Conservation (phyloP, 2,888 invertebrate genomes). For the Rotaria macrura region DNA sequence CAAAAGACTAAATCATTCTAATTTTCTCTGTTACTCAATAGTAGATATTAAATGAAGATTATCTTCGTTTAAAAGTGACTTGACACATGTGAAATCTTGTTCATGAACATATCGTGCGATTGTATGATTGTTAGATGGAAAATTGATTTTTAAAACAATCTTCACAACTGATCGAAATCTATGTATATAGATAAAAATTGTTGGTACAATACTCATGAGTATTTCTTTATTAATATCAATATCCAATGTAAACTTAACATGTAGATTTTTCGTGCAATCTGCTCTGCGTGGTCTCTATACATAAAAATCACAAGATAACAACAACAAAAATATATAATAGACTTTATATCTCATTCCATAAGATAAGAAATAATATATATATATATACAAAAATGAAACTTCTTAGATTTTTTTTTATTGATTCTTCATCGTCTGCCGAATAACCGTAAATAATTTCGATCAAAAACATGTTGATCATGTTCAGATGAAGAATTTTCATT, state of each 20-base stretch:
- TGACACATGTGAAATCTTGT: too few species aligned
- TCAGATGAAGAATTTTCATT: background rate
- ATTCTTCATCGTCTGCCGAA: background rate
- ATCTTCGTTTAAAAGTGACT: too few species aligned
- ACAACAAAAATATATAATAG: background rate
- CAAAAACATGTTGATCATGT: background rate
- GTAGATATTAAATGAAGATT: too few species aligned
- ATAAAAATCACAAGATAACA: background rate
- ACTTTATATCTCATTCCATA: background rate
- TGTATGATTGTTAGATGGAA: too few species aligned
- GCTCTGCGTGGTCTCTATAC: background rate
- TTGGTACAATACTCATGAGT: background rate
- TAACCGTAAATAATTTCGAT: conserved; percentile 5
- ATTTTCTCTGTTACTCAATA: too few species aligned
- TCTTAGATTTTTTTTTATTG: background rate
- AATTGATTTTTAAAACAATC: too few species aligned
- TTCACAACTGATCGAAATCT: too few species aligned
- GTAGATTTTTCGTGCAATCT: background rate
- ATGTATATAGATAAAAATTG: too few species aligned
- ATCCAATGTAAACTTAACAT: background rate
- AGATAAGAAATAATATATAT: background rate
- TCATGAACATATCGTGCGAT: too few species aligned
- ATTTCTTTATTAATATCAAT: background rate
- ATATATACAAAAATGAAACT: too few species aligned
- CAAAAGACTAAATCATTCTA: too few species aligned